Percentiles rank a stretch among this genome's conserved stretches.
These are phyloP conservation scores for Diplodus puntazzo DNA, from an alignment of 2,797 vertebrate species.

Conservation along the genomic window DNA sequence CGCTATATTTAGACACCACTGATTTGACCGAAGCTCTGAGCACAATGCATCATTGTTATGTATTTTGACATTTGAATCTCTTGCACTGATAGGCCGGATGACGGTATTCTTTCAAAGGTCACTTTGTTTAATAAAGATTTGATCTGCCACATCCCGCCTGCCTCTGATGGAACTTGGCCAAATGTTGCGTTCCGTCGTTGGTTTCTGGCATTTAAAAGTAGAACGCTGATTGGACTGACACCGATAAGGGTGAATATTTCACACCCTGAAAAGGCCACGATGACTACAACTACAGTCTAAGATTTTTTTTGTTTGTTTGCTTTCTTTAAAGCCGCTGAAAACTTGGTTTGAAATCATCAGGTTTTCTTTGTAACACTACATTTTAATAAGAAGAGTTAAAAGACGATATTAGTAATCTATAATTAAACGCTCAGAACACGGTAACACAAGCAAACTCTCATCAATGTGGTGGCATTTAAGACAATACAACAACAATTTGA, in stretches of 20 bases:
- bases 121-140: constrained; percentile 25
- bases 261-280: constrained; percentile 9
- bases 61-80: constrained; percentile 58
- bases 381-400: background rate
- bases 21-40: constrained; percentile 11
- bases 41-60: constrained; percentile 31
- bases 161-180: constrained; percentile 12
- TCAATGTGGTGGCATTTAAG: no score
- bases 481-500: no score
- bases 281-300: background rate
- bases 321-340: constrained; percentile 1
- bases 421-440: background rate
- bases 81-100: constrained; percentile 45
- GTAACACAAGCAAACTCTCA: no score
- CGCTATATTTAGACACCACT: constrained; percentile 29
- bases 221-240: constrained; percentile 9
- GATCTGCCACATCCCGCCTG: constrained; percentile 5
- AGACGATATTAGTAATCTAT: background rate
- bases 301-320: background rate
- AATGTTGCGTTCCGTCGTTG: constrained; percentile 11
- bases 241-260: constrained; percentile 13
- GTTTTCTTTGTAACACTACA: background rate
- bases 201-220: constrained; percentile 25
- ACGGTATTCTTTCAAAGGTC: constrained; percentile 56
- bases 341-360: background rate